phyloP scores from a whole-genome alignment of 2,797 vertebrate species.

The Tamandua tetradactyla region DNA sequence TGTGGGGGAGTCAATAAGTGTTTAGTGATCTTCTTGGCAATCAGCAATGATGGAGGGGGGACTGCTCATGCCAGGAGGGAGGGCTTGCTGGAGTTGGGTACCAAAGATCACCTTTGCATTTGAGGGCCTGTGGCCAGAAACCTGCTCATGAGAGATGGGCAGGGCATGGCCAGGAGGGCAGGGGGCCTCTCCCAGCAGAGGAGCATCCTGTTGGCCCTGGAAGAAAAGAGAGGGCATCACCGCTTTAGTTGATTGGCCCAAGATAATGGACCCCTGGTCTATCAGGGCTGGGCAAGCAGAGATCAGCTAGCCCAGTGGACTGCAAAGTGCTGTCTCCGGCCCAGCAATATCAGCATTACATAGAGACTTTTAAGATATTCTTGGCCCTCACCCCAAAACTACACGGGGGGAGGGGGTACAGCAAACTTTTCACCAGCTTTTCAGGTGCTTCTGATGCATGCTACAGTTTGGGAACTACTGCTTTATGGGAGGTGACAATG shows the following conservation, averaged over 20 bases:
- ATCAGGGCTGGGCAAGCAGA: neutral
- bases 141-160: neutral
- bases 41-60: slow-evolving; percentile 59
- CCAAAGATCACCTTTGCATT: neutral
- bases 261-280: neutral
- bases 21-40: slow-evolving; percentile 68
- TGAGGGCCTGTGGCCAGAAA: neutral
- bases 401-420: neutral
- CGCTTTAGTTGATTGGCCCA: neutral
- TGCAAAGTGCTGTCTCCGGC: neutral
- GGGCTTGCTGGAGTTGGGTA: neutral
- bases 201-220: neutral
- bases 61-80: neutral
- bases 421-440: neutral
- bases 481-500: neutral
- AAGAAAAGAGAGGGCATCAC: neutral
- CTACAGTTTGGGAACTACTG: neutral
- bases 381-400: neutral
- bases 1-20: slow-evolving; percentile 61
- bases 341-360: neutral
- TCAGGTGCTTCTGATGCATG: neutral
- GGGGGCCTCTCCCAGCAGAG: neutral
- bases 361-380: neutral
- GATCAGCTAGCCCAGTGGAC: neutral
- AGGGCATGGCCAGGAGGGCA: neutral